Evolutionary conservation across 1,140 invertebrate species (phyloP).

Genomic region (Papilio dardanus): DNA sequence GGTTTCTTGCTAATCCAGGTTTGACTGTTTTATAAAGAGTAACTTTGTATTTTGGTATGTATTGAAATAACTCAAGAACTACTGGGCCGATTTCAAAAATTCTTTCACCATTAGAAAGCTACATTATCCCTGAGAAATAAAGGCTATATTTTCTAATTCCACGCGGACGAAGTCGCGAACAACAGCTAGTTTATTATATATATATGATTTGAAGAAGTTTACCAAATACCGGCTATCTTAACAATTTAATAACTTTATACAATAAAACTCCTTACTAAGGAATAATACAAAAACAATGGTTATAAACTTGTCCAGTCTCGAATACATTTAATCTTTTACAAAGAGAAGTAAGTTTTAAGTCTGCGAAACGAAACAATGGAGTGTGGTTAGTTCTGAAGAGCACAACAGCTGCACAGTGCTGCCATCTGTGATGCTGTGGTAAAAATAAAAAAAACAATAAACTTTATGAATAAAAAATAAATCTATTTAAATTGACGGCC

Average conservation of each 20-base stretch:
- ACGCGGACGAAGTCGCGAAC: too few species aligned
- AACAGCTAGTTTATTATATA: too few species aligned
- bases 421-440: not conserved
- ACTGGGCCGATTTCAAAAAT: too few species aligned
- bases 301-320: constrained; percentile 27
- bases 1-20: too few species aligned
- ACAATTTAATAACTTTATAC: not conserved
- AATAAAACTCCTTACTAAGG: not conserved
- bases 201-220: too few species aligned
- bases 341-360: constrained; percentile 28
- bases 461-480: not conserved
- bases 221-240: not conserved
- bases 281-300: constrained; percentile 23
- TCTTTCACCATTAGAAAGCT: too few species aligned
- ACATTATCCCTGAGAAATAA: too few species aligned
- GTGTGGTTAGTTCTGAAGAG: constrained; percentile 21
- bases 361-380: constrained; percentile 6
- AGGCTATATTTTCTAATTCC: too few species aligned
- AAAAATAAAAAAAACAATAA: not conserved
- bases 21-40: too few species aligned
- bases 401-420: constrained; percentile 12
- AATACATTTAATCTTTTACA: constrained; percentile 34
- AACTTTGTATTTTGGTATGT: too few species aligned
- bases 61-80: too few species aligned
- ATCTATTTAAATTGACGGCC: not conserved